These are phyloP conservation scores for Ceryle rudis DNA, from an alignment of 2,797 vertebrate genomes.

Conservation along the genomic window DNA sequence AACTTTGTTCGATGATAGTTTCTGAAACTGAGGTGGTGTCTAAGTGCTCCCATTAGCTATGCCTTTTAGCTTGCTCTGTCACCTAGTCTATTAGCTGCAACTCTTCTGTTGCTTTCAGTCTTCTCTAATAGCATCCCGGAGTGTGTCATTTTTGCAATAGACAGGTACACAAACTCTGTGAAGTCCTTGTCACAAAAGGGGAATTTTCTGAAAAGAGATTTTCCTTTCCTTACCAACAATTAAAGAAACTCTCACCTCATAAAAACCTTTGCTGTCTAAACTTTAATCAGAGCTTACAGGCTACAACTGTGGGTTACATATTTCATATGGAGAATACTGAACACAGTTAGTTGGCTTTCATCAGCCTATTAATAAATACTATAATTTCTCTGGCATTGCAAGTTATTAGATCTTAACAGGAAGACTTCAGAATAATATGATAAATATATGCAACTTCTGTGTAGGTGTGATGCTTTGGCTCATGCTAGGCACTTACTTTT, in stretches of 20 bases:
- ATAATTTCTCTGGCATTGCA: background rate
- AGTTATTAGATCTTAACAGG: background rate
- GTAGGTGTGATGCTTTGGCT: background rate
- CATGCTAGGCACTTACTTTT: background rate
- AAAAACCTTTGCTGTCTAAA: too few species aligned
- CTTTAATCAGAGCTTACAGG: background rate
- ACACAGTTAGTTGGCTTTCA: background rate
- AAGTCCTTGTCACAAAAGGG: background rate
- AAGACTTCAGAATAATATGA: background rate
- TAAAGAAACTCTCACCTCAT: background rate
- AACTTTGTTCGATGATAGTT: background rate
- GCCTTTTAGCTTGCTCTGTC: background rate
- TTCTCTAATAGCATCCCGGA: background rate
- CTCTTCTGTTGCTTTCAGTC: background rate
- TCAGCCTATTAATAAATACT: background rate
- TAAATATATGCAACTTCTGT: background rate
- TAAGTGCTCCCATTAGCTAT: background rate
- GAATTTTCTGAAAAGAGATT: background rate
- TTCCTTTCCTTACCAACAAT: background rate
- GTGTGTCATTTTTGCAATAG: background rate
- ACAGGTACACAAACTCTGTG: background rate
- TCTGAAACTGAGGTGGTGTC: background rate
- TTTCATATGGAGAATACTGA: background rate
- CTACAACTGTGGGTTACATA: accelerated
- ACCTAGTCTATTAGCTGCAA: background rate